Evolutionary conservation across 2,113 vertebrate genomes (phyloP).

Genomic region (Cnemophilus loriae): DNA sequence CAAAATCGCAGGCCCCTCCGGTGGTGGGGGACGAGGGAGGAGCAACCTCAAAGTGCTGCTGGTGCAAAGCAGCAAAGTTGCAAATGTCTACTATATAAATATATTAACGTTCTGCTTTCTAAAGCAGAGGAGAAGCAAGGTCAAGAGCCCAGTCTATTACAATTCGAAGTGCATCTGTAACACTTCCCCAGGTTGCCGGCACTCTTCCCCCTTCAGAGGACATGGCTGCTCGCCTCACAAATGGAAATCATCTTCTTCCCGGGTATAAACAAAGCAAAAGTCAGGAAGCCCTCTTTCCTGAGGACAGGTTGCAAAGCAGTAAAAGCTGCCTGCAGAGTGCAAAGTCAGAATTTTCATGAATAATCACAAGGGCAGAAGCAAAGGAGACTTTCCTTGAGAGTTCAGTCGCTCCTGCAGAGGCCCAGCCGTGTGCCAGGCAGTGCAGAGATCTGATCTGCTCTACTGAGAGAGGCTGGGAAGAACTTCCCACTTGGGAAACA

Average conservation of each 20-base stretch:
- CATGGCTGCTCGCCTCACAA: neutral
- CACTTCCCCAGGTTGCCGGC: accelerated
- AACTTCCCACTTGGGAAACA: neutral
- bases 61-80: neutral
- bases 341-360: neutral
- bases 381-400: neutral
- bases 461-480: neutral
- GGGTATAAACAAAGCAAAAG: neutral
- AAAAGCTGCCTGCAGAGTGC: neutral
- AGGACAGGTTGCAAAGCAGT: neutral
- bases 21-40: neutral
- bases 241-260: neutral
- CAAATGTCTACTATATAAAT: neutral
- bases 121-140: neutral
- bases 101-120: neutral
- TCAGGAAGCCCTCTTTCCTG: neutral
- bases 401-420: accelerated
- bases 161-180: neutral
- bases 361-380: neutral
- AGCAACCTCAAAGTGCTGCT: neutral
- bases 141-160: neutral
- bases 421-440: neutral
- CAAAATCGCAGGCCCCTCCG: neutral
- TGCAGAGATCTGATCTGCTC: neutral
- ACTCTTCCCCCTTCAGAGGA: neutral